phyloP scores from a whole-genome alignment of 2,113 vertebrate genomes.

The Sphyrna mokarran region DNA sequence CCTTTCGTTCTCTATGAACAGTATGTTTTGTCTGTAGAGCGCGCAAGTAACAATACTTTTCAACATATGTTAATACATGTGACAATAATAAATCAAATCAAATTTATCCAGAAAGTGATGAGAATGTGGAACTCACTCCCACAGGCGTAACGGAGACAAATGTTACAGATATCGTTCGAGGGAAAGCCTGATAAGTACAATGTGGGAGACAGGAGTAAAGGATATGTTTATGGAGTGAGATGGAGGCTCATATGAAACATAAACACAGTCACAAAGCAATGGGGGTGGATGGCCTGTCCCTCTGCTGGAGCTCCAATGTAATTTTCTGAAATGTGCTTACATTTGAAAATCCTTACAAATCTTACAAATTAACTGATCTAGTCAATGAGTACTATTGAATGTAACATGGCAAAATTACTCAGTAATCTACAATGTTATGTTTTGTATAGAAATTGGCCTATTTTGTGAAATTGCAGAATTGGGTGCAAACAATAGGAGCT shows the following conservation, averaged over 20 bases:
- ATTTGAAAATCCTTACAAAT: not conserved
- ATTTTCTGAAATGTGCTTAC: not conserved
- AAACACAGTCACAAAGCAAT: not conserved
- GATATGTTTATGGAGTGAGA: not conserved
- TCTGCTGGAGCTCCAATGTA: not conserved
- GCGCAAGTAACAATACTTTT: too few relatives aligned
- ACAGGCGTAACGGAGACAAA: not conserved
- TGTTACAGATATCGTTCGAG: not conserved
- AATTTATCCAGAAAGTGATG: not conserved
- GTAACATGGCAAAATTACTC: not conserved
- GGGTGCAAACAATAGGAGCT: not conserved
- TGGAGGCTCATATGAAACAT: not conserved
- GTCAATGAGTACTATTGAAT: not conserved
- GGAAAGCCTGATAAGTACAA: not conserved
- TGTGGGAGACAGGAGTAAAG: too few relatives aligned
- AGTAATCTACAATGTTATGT: not conserved
- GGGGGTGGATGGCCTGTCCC: not conserved
- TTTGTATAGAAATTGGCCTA: constrained; percentile 5
- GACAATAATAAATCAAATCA: too few relatives aligned
- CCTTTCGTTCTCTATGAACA: too few relatives aligned
- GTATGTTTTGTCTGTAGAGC: too few relatives aligned
- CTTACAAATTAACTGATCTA: not conserved
- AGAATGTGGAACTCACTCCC: not conserved
- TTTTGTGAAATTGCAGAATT: not conserved
- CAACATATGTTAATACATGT: too few relatives aligned